phyloP scores from a whole-genome alignment of 2,888 invertebrate genomes.

The Epirrita christyi region DNA sequence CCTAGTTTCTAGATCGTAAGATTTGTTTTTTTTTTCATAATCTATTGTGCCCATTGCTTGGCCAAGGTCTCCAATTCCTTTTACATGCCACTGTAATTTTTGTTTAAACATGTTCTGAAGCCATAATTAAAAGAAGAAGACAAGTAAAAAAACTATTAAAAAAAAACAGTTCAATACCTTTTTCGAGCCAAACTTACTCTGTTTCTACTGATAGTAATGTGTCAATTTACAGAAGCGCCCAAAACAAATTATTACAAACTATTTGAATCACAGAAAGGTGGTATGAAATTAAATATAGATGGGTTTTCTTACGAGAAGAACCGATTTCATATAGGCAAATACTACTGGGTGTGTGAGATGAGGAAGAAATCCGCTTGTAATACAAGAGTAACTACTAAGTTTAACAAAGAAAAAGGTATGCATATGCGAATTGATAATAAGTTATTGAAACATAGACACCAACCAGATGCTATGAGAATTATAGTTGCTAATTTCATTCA shows the following conservation, averaged over 20 bases:
- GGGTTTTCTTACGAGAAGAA: conserved; percentile 5
- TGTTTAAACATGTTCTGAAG: too few species aligned
- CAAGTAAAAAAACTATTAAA: too few species aligned
- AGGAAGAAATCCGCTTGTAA: neutral
- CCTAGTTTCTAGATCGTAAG: too few species aligned
- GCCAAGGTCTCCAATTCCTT: too few species aligned
- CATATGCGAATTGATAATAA: neutral
- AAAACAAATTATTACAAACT: neutral
- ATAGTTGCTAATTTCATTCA: neutral
- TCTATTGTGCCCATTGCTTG: too few species aligned
- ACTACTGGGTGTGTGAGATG: conserved; percentile 8
- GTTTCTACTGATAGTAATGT: too few species aligned
- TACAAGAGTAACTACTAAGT: conserved; percentile 2
- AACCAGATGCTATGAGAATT: conserved; percentile 1
- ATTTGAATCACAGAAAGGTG: conserved; percentile 9
- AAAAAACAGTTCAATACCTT: too few species aligned
- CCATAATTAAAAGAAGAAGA: too few species aligned
- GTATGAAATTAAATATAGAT: conserved; percentile 7
- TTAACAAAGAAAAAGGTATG: conserved; percentile 4
- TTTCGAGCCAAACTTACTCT: too few species aligned
- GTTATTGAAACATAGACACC: conserved; percentile 1
- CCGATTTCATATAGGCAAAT: neutral
- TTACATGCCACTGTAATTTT: too few species aligned
- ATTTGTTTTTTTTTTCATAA: too few species aligned
- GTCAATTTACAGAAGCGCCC: too few species aligned